Evolutionary conservation across 2,888 invertebrate species (phyloP), one percentile per base, ranked within the genome.

Genomic region (Euspilapteryx auroguttella): DNA sequence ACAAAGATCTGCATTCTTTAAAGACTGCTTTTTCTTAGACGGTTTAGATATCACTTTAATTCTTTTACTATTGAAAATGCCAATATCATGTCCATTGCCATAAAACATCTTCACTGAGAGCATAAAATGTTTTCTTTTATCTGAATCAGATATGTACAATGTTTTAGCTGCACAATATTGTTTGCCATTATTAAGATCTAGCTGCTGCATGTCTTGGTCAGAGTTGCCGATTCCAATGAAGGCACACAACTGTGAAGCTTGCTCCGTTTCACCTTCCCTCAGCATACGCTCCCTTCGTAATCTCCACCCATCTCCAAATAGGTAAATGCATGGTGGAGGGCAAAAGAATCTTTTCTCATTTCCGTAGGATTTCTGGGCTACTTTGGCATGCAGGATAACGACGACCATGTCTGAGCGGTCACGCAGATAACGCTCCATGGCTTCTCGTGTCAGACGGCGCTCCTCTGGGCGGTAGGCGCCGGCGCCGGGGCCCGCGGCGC

Each of bases 31-130:
- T 79, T 99, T 99, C 71, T 99, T 99, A 38, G 98, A 98, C 29
- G 99, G 99, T 62, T 99, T 99, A 33, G 98, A 98, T 63, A 99
- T 99, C 42, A 99, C 99, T 81, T 99, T 99, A 57, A 99, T 99
- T 49, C 98, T 81, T 69, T 97, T 96, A 59, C 97, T 97, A 73
- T 95, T 92, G 77, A 99, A 99, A 32, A 95, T 90, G 34, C 99
- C 99, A 50, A 99, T 94, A 62, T 99, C 97, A 61, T 97, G 95
- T 14, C 95, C 95, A 55, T 92, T 95, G 14, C 95, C 95, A 71
- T 98, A 98, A 57, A 98, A 98, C 94, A 99, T 96, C 73, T 98
- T 97, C 21, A 98, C 96, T 14, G 94, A 92, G 20, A 99, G 81
- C 94, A 97, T 97, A 55, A 99, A 99, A 71, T 99, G 98, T 69